Base-by-base conservation (phyloP, 92 coral and sea anemone species). In the Actinostola sp. region DNA sequence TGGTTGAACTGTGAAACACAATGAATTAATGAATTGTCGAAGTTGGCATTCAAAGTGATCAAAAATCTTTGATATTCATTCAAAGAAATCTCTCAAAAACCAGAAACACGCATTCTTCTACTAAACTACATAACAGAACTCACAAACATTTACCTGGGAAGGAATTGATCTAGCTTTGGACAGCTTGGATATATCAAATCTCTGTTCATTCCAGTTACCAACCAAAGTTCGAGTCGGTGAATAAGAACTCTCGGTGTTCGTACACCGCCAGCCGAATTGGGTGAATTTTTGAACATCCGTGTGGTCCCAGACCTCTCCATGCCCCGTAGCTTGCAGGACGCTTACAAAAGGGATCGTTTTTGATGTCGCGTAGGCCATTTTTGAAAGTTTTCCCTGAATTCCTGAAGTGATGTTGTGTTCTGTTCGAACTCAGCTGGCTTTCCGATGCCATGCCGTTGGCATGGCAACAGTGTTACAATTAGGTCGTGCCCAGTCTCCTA, bases 251-350 rank as follows among this genome's bases (percentile, higher is more conserved):
- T 94, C 98, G 29, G 89, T 94, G 35, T 89, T 94, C 19, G 98
- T 94, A 78, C 98, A 94, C 39, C 98, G 77, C 98, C 98, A 91
- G 21, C 98, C 98, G 46, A 94, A 94, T 70, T 94, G 98, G 21
- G 84, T 73, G 53, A 94, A 92, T 43, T 94, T 94, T 45, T 91
- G 82, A 31, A 66, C 94, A 48, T 94, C 98, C 12, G 98, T 94
- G 54, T 94, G 98, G 71, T 94, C 98, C 98, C 98, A 94, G 31
- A 94, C 92, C 67, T 94, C 97, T 15, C 98, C 98, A 73, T 94
- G 98, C 1, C 98, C 97, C 8, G 94, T 94, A 61, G 97, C 98
- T 53, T 90, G 89, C 31, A 94, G 88, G 35, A 85, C 90, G 26
- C 98, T 94, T 16, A 91, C 79, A 78, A 94, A 94, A 31, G 97